Evolutionary conservation across 2,797 vertebrate genomes (phyloP).

Genomic region (Apogon talboti): DNA sequence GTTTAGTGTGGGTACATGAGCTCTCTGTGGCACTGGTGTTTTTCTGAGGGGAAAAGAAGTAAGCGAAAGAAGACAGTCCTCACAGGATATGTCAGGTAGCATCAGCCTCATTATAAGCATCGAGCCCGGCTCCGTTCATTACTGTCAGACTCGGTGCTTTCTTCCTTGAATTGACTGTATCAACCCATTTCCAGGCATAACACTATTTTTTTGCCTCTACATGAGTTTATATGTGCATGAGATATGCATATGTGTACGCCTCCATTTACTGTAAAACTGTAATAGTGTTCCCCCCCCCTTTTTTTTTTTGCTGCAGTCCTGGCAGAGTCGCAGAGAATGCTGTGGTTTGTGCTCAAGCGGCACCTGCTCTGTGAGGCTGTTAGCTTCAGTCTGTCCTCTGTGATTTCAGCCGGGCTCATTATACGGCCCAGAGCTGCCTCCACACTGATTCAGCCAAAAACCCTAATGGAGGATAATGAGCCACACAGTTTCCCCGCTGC

Average conservation of each 20-base stretch:
- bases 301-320: constrained; percentile 11
- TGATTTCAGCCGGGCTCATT: constrained; percentile 76
- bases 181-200: not conserved
- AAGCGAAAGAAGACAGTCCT: constrained; percentile 34
- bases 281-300: too few species aligned
- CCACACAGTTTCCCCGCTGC: constrained; percentile 61
- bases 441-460: constrained; percentile 73
- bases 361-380: constrained; percentile 67
- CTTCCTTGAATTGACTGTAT: not conserved
- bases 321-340: constrained; percentile 26
- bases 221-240: constrained; percentile 2
- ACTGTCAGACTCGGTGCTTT: constrained; percentile 34
- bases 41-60: constrained; percentile 40
- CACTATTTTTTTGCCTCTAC: not conserved
- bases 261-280: not conserved
- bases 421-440: constrained; percentile 69
- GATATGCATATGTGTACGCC: constrained; percentile 1
- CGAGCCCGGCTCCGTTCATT: constrained; percentile 39
- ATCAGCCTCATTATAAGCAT: constrained; percentile 50
- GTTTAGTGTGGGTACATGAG: constrained; percentile 49
- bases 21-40: constrained; percentile 20
- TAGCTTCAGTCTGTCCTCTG: constrained; percentile 62
- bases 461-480: constrained; percentile 81
- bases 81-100: constrained; percentile 44
- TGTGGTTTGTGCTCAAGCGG: constrained; percentile 42